Conservation (phyloP, 2,888 invertebrate genomes). For the Apamea crenata region DNA sequence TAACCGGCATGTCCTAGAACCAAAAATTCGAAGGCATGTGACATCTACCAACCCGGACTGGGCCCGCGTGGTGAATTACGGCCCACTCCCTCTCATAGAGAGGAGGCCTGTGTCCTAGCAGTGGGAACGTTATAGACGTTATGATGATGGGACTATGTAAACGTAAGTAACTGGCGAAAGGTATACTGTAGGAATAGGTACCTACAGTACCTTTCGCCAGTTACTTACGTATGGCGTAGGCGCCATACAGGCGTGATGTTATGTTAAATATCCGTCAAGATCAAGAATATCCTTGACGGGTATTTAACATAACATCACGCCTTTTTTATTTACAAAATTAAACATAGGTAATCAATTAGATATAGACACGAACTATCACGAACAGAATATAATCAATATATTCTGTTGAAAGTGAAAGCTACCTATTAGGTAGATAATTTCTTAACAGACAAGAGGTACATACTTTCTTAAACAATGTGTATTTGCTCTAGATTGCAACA, state of each 20-base stretch:
- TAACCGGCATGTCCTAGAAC: too few relatives aligned
- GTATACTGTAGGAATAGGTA: background rate
- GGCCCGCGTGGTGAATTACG: too few relatives aligned
- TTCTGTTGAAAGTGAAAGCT: slow-evolving; percentile 27
- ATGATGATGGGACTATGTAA: background rate
- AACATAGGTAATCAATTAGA: slow-evolving; percentile 1
- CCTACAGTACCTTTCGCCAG: too few relatives aligned
- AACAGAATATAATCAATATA: too few relatives aligned
- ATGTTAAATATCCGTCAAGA: background rate
- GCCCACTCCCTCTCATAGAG: too few relatives aligned
- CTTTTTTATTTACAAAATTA: background rate
- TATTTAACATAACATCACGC: too few relatives aligned
- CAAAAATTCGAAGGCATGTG: too few relatives aligned
- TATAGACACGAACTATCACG: background rate
- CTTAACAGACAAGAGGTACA: slow-evolving; percentile 1
- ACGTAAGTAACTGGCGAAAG: background rate
- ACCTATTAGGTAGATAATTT: slow-evolving; percentile 13
- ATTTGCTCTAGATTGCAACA: slow-evolving; percentile 38
- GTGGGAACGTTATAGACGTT: too few relatives aligned
- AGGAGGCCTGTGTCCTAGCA: too few relatives aligned
- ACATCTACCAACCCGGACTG: too few relatives aligned
- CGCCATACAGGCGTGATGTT: background rate
- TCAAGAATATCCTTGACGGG: background rate
- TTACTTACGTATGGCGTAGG: too few relatives aligned
- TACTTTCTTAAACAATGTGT: slow-evolving; percentile 29